phyloP scores from a whole-genome alignment of 2,797 vertebrate genomes.

The Enteromius trimaculatus region DNA sequence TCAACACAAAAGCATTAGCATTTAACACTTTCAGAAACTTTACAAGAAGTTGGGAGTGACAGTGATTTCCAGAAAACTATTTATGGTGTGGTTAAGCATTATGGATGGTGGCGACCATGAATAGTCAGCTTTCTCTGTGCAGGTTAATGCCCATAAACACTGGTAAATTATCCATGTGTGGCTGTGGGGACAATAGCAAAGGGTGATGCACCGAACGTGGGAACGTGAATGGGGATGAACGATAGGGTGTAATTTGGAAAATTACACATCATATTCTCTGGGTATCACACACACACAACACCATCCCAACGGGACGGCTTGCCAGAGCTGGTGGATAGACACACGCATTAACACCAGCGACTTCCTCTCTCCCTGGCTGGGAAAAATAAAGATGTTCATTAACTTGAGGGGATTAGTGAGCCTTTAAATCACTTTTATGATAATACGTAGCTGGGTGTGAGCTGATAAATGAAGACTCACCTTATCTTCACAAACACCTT shows the following conservation, averaged over 20 bases:
- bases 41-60: slow-evolving; percentile 53
- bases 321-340: slow-evolving; percentile 81
- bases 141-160: slow-evolving; percentile 60
- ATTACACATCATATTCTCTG: slow-evolving; percentile 66
- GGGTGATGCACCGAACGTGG: slow-evolving; percentile 56
- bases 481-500: slow-evolving; percentile 69
- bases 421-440: slow-evolving; percentile 98
- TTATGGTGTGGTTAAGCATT: slow-evolving; percentile 55
- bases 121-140: slow-evolving; percentile 57
- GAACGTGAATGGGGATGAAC: slow-evolving; percentile 58
- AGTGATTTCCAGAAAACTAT: slow-evolving; percentile 48
- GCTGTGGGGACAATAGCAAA: slow-evolving; percentile 51
- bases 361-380: slow-evolving; percentile 77
- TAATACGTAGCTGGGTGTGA: slow-evolving; percentile 68
- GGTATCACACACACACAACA: slow-evolving; percentile 79
- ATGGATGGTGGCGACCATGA: slow-evolving; percentile 55
- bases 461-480: slow-evolving; percentile 66
- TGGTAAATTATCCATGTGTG: slow-evolving; percentile 60
- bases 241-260: slow-evolving; percentile 64
- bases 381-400: slow-evolving; percentile 99
- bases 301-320: slow-evolving; percentile 79
- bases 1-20: slow-evolving; percentile 38
- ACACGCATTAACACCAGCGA: slow-evolving; percentile 72
- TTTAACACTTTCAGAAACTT: slow-evolving; percentile 39
- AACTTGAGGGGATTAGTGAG: slow-evolving; percentile 95